phyloP scores from a whole-genome alignment of 2,113 vertebrate species.

The human (Homo sapiens) region DNA sequence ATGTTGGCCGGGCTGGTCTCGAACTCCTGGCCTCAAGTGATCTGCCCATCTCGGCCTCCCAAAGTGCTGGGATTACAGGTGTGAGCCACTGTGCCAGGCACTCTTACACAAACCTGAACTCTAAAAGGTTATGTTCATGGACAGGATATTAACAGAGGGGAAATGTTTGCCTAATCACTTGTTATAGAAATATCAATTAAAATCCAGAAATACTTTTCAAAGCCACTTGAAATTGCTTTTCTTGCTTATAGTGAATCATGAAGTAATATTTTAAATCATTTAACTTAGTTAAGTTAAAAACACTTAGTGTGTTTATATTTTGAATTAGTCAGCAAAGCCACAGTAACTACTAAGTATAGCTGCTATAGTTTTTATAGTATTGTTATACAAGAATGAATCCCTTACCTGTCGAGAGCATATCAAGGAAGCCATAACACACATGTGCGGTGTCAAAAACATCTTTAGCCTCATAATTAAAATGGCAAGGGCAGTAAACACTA shows the following conservation, averaged over 20 bases:
- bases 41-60: too few species aligned
- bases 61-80: too few species aligned
- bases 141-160: not conserved
- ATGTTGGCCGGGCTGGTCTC: too few species aligned
- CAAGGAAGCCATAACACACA: slow-evolving; percentile 94
- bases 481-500: slow-evolving; percentile 88
- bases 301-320: not conserved
- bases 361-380: not conserved
- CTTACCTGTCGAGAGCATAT: slow-evolving; percentile 90
- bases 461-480: slow-evolving; percentile 94
- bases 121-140: not conserved
- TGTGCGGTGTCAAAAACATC: slow-evolving; percentile 94
- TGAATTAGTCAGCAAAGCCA: not conserved
- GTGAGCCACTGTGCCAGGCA: too few species aligned
- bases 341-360: not conserved
- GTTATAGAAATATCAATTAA: not conserved
- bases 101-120: not conserved
- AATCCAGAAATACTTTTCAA: not conserved
- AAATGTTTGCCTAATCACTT: not conserved
- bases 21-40: too few species aligned
- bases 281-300: not conserved
- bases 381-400: not conserved
- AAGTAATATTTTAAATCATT: not conserved
- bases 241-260: not conserved
- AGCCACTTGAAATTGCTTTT: not conserved